These are phyloP conservation scores for Colaptes auratus DNA, from an alignment of 2,113 vertebrate species.

Conservation along the genomic window DNA sequence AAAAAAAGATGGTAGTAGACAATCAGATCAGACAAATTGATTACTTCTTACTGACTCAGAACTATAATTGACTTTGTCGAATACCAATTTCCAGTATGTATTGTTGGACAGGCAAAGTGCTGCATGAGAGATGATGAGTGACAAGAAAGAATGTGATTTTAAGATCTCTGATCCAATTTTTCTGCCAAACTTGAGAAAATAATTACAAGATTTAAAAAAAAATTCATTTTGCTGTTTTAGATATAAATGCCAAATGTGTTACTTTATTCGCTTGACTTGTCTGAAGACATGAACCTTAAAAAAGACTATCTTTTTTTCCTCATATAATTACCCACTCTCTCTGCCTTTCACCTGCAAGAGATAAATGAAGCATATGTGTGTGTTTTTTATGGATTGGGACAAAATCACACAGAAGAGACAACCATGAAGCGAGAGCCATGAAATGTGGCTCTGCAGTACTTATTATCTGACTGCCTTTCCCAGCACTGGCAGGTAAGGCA, in stretches of 20 bases:
- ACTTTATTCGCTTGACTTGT: slow-evolving; percentile 39
- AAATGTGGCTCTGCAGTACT: neutral
- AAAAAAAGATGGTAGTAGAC: slow-evolving; percentile 25
- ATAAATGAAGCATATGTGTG: slow-evolving; percentile 28
- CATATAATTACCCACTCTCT: slow-evolving; percentile 55
- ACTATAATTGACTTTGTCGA: slow-evolving; percentile 35
- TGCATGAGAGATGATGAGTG: neutral
- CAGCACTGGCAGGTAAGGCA: neutral
- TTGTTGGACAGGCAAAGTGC: slow-evolving; percentile 28
- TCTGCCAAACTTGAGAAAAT: slow-evolving; percentile 62
- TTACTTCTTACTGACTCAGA: slow-evolving; percentile 51
- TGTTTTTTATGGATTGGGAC: neutral
- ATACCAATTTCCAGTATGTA: slow-evolving; percentile 24
- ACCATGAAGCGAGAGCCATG: neutral
- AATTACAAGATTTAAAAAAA: slow-evolving; percentile 62
- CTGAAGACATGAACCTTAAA: slow-evolving; percentile 46
- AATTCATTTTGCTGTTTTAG: slow-evolving; percentile 47
- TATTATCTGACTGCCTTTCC: neutral
- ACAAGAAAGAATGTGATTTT: slow-evolving; percentile 34
- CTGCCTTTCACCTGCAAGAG: slow-evolving; percentile 17
- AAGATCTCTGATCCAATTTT: slow-evolving; percentile 57
- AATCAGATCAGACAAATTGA: slow-evolving; percentile 45
- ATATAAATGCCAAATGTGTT: slow-evolving; percentile 24
- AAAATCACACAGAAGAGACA: slow-evolving; percentile 13
- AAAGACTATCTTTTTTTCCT: slow-evolving; percentile 28